Base-by-base conservation (phyloP, 1,140 invertebrate genomes). In the Tetragonula clypearis region DNA sequence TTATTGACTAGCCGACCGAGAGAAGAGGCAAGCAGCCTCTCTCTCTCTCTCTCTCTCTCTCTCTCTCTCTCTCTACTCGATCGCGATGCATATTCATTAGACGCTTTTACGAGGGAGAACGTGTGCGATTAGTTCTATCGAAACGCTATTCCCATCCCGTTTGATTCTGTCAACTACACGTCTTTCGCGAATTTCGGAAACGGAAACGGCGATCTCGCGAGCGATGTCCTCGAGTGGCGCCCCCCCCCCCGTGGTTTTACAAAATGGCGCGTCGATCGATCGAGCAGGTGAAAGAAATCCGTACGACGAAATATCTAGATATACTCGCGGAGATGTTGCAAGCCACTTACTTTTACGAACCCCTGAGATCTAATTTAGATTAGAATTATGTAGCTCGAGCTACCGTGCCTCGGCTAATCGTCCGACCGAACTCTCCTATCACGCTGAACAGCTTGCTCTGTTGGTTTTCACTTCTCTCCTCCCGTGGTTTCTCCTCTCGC, bases 41-140 rank as follows among this genome's bases (percentile, higher is more conserved):
- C 82, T 86, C 74, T 35, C 82, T 86, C 74, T 35, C 82, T 86
- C 74, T 35, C 82, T 86, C 74, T 35, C 82, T 86, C 82, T 86
- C 74, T 35, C 82, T 86, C 30, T 30, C 30, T 30, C 30, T 35
- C 82, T 86, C 74, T 81, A 49, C 71, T 74, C 82, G 49, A 91
- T 82, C 80, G 72, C 84, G 84, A 92, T 93, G 92, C 92, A 93
- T 94, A 94, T 93, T 94, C 93, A 94, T 93, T 89, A 91, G 87
- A 35, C 72, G 73, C 53, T 79, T 81, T 78, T 79, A 82, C 76
- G 15, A 53, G 83, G 84, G 58, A 77, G 76, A 49, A 8, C 81
- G 82, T 76, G 65, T 75, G 83, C 80, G 75, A 84, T 86, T 65
- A 41, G 41, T 69, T 65, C 75, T 60, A 83, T 86, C 75, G 77